Conservation (phyloP, 2,113 vertebrate species). For the Athene cunicularia region DNA sequence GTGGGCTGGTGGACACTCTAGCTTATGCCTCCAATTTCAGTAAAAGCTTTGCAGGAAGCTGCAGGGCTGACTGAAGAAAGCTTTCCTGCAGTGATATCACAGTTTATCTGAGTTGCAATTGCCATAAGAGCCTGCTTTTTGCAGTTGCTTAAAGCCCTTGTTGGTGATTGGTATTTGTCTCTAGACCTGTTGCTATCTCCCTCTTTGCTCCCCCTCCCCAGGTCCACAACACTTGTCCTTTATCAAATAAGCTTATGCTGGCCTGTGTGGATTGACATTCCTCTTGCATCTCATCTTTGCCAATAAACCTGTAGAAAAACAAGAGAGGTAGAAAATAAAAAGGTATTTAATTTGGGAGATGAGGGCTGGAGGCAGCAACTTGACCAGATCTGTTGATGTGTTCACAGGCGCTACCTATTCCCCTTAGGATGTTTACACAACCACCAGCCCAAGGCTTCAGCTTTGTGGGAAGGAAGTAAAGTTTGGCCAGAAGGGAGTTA, state of each 20-base stretch:
- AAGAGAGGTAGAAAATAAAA: background rate
- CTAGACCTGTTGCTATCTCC: background rate
- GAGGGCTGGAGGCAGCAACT: background rate
- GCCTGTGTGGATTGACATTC: background rate
- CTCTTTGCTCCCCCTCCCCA: background rate
- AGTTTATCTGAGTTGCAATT: background rate
- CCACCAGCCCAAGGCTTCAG: background rate
- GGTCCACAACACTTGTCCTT: background rate
- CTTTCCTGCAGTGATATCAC: background rate
- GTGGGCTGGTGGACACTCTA: background rate
- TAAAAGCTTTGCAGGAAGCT: background rate
- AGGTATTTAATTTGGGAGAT: background rate
- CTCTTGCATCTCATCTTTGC: background rate
- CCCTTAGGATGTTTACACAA: background rate
- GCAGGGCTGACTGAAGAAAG: background rate
- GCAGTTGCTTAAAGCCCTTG: background rate
- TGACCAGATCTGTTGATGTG: background rate
- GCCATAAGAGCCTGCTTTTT: background rate
- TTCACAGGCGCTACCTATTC: background rate
- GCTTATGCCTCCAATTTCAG: rapidly evolving
- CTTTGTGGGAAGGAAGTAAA: background rate
- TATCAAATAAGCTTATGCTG: background rate
- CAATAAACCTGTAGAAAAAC: background rate
- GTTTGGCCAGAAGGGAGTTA: background rate
- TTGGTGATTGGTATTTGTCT: background rate